These are phyloP conservation scores for Bujurquina vittata DNA, from an alignment of 2,113 vertebrate species.

Conservation along the genomic window DNA sequence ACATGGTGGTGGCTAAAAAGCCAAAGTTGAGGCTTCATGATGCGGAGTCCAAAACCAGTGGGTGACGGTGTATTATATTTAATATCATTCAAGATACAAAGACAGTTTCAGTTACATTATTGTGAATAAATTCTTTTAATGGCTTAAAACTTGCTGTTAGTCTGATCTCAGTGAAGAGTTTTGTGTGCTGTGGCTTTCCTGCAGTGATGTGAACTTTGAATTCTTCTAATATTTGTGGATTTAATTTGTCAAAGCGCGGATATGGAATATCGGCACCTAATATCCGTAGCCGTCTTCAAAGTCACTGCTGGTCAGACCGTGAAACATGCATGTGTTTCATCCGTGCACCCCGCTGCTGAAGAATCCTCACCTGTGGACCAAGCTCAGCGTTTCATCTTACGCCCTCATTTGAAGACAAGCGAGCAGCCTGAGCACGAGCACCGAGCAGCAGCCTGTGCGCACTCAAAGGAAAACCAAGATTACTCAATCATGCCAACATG, in stretches of 20 bases:
- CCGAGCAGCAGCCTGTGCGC: not conserved
- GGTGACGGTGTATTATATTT: not conserved
- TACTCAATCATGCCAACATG: conserved; percentile 6
- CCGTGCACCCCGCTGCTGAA: conserved; percentile 54
- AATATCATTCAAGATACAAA: not conserved
- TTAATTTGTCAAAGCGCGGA: conserved; percentile 19
- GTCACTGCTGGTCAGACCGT: conserved; percentile 2
- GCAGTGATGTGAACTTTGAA: not conserved
- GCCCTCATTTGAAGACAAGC: conserved; percentile 12
- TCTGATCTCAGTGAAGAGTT: conserved; percentile 10
- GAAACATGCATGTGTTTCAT: conserved; percentile 31
- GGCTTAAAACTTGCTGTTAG: not conserved
- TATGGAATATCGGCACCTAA: conserved; percentile 40
- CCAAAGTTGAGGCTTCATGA: too few relatives aligned
- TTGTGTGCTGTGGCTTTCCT: conserved; percentile 2
- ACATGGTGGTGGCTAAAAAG: too few relatives aligned
- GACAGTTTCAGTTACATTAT: not conserved
- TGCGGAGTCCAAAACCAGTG: too few relatives aligned
- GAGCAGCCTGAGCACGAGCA: not conserved
- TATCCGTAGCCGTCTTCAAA: conserved; percentile 35
- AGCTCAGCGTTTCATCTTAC: conserved; percentile 48
- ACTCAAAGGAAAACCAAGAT: conserved; percentile 3
- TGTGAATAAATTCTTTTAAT: not conserved
- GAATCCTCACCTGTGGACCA: conserved; percentile 55
- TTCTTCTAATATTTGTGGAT: conserved; percentile 19